Evolutionary conservation across 2,888 invertebrate genomes (phyloP).

Genomic region (Odontothrips loti): DNA sequence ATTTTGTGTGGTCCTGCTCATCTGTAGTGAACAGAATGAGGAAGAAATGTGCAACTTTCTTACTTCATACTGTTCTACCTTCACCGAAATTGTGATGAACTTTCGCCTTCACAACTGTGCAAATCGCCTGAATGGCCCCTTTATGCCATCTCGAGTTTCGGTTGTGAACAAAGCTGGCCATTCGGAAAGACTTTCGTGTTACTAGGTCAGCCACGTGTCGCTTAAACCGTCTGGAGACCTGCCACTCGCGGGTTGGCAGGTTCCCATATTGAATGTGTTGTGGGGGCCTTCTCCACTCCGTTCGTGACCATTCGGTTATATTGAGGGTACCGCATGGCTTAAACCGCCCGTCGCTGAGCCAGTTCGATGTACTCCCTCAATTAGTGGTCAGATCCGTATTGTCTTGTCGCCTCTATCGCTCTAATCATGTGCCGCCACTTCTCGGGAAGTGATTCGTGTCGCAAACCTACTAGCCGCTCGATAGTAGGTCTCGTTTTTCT

Average conservation of each 20-base stretch:
- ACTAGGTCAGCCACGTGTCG: not conserved
- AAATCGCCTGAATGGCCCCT: not conserved
- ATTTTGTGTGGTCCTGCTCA: not conserved
- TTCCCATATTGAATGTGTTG: not conserved
- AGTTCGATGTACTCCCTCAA: conserved; percentile 9
- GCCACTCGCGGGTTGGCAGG: not conserved
- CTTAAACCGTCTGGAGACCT: not conserved
- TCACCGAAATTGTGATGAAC: not conserved
- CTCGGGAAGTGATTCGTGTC: conserved; percentile 3
- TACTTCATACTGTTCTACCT: not conserved
- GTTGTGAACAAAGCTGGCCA: not conserved
- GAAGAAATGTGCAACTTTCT: not conserved
- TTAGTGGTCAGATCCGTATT: not conserved
- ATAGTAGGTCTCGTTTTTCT: not conserved
- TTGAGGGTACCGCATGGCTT: conserved; percentile 16
- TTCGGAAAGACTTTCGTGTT: not conserved
- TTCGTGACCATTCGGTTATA: conserved; percentile 19
- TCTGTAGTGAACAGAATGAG: not conserved
- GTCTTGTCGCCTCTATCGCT: not conserved
- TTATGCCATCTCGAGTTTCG: not conserved
- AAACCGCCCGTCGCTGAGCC: not conserved
- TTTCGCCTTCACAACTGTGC: not conserved
- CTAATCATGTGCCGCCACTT: not conserved
- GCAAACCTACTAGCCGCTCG: not conserved
- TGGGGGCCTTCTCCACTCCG: conserved; percentile 14